A percentile compares a stretch with the other conserved stretches of the same genome.
Conservation (phyloP, 2,888 invertebrate species). For the Scaptomyza polygonia region DNA sequence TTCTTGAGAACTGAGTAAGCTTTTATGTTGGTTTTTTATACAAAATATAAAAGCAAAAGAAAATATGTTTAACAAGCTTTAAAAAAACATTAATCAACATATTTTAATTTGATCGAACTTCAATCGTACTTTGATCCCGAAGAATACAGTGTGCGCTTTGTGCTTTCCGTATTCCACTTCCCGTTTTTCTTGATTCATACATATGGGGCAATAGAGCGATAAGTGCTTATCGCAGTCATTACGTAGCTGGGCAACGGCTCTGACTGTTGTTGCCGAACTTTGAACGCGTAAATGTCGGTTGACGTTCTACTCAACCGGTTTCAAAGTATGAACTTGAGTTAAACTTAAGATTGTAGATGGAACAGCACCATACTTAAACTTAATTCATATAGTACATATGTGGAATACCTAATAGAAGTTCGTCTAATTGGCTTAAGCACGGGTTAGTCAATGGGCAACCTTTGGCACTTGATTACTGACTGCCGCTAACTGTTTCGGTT, state of each 20-base stretch:
- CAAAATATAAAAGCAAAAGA: too few species aligned
- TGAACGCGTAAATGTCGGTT: slow-evolving; percentile 28
- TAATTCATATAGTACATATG: background rate
- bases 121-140: slow-evolving; percentile 30
- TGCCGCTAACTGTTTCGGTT: background rate
- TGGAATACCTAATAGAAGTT: slow-evolving; percentile 1
- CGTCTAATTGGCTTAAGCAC: slow-evolving; percentile 4
- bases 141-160: background rate
- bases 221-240: slow-evolving; percentile 53
- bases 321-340: slow-evolving; percentile 15
- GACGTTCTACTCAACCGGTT: slow-evolving; percentile 35
- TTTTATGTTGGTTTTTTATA: background rate
- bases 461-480: background rate
- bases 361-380: background rate
- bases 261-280: slow-evolving; percentile 28
- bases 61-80: too few species aligned
- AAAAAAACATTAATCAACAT: background rate
- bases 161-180: background rate
- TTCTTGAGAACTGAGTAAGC: too few species aligned
- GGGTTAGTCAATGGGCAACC: background rate
- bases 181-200: slow-evolving; percentile 11
- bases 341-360: background rate
- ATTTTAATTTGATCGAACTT: background rate
- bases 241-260: slow-evolving; percentile 48
- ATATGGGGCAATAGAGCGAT: slow-evolving; percentile 26